Conservation (phyloP, 2,113 vertebrate genomes). For the Cervus canadensis region DNA sequence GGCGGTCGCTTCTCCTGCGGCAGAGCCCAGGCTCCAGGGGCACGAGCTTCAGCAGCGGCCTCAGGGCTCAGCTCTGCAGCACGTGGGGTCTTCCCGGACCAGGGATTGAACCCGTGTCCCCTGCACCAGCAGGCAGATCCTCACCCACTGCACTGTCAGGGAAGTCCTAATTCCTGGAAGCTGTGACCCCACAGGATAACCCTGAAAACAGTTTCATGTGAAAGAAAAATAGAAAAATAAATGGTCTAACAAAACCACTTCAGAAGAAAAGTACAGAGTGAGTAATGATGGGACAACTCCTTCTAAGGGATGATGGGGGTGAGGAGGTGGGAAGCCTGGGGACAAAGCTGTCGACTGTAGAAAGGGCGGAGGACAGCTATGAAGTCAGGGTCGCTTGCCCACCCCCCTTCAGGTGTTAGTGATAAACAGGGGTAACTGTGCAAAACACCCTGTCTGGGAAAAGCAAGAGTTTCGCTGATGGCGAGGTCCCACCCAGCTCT, state of each 20-base stretch:
- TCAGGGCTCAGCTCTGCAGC: not conserved
- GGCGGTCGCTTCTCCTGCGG: not conserved
- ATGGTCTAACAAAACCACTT: not conserved
- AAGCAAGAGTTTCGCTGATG: not conserved
- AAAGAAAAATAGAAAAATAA: not conserved
- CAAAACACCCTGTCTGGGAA: not conserved
- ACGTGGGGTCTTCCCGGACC: not conserved
- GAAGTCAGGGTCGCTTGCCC: rapidly evolving
- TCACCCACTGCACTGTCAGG: not conserved
- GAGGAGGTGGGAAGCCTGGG: not conserved
- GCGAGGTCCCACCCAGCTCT: not conserved
- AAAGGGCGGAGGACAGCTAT: rapidly evolving
- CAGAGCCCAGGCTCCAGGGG: not conserved
- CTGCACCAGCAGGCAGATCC: not conserved
- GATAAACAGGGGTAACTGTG: not conserved
- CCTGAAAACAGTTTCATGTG: not conserved
- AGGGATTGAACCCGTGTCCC: not conserved
- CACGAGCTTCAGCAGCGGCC: not conserved
- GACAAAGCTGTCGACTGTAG: not conserved
- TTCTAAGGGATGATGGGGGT: not conserved
- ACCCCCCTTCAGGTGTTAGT: not conserved
- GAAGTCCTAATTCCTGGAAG: not conserved
- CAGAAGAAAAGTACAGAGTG: not conserved
- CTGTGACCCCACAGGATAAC: not conserved
- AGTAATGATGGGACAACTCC: not conserved